Evolutionary conservation across 2,888 invertebrate genomes (phyloP), one percentile per base, ranked within the genome.

Genomic region (Diaperis boleti): DNA sequence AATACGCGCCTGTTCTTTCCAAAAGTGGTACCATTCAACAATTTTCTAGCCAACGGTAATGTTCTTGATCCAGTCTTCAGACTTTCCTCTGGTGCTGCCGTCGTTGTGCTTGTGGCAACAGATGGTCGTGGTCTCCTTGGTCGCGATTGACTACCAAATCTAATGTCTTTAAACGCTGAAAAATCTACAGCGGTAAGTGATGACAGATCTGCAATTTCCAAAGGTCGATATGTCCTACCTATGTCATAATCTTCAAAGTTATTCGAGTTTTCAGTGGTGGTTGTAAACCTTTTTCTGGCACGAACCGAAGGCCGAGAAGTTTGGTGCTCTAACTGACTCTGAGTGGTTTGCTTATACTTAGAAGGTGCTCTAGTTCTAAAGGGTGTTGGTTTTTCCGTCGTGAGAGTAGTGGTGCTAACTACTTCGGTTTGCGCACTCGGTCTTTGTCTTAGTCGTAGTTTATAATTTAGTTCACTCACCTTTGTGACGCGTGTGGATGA

Each of bases 111-210:
- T 8, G 66, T 62, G 2, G 33, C 11, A 11, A 64, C 39, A 8
- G 66, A 15, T 15, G 64, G 47, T 50, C 47, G 50, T 26, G 71
- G 70, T 41, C 72, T 62, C 55, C 71, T 54, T 15, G 71, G 64
- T 62, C 72, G 69, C 7, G 65, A 65, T 37, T 31, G 35, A n/a
- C 60, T 56, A 14, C 64, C 42, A 14, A 45, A 13, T 18, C 33
- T 56, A 3, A 69, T 45, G 4, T 69, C 72, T 62, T 70, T 69
- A 1, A 70, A 37, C 17, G 67, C 66, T 33, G 63, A 64, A 59
- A 78, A 75, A 69, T 87, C 87, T 14, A 83, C 78, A 0, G 86
- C 84, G 1, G 85, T 86, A 41, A 87, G 75, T 1, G 86, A 86
- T 41, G 85, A 80, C 10, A 85, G 72, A 74, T 87, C 87, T 62